Evolutionary conservation across 2,797 vertebrate genomes (phyloP).

Genomic region (Coranthus polyacanthus): DNA sequence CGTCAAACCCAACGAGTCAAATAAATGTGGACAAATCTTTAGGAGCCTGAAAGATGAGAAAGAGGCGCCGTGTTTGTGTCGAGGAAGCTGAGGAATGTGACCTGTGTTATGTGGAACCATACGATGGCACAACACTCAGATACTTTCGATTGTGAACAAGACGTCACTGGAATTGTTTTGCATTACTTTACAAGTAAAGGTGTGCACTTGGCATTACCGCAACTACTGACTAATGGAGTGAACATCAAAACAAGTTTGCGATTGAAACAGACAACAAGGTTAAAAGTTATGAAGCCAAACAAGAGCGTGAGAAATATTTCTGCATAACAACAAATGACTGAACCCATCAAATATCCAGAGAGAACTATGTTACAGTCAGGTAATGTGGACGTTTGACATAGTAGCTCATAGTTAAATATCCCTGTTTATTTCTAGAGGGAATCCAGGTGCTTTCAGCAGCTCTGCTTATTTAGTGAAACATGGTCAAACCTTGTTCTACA

Average conservation of each 20-base stretch:
- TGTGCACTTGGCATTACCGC: constrained; percentile 15
- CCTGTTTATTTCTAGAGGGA: too few species aligned
- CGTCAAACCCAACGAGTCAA: background rate
- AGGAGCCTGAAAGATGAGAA: background rate
- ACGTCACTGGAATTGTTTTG: constrained; percentile 10
- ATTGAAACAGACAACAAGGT: constrained; percentile 28
- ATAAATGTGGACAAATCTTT: background rate
- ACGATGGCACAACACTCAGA: constrained; percentile 3
- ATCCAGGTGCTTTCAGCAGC: too few species aligned
- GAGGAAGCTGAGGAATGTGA: constrained; percentile 15
- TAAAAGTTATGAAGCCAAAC: constrained; percentile 2
- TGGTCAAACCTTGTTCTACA: too few species aligned
- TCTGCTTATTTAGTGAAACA: too few species aligned
- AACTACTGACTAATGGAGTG: background rate
- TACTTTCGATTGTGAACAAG: constrained; percentile 16
- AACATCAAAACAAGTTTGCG: constrained; percentile 52
- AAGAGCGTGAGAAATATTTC: background rate
- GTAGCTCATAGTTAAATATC: too few species aligned
- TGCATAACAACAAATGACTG: too few species aligned
- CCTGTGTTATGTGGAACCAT: constrained; percentile 2
- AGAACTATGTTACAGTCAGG: too few species aligned
- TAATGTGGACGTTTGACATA: too few species aligned
- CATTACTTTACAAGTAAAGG: constrained; percentile 19
- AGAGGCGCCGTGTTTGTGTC: background rate
- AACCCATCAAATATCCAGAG: background rate